phyloP scores from a whole-genome alignment of 2,888 invertebrate genomes.

The Pseudococcus viburni region DNA sequence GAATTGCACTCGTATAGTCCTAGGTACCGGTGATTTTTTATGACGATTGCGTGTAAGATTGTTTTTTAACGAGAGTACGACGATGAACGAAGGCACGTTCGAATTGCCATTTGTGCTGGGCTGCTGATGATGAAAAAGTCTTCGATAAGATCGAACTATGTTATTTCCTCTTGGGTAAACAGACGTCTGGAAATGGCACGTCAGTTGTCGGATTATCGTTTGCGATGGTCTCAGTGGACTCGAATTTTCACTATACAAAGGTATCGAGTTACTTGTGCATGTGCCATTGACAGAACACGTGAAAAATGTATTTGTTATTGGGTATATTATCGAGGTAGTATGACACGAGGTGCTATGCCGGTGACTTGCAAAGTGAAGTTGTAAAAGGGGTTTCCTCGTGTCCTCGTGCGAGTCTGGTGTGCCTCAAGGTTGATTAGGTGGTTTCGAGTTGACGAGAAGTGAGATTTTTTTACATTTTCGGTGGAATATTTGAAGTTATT shows the following conservation, averaged over 20 bases:
- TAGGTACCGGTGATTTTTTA: not conserved
- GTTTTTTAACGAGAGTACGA: conserved; percentile 8
- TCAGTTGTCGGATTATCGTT: conserved; percentile 2
- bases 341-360: too few species aligned
- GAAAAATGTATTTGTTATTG: conserved; percentile 19
- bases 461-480: too few species aligned
- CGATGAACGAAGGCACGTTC: not conserved
- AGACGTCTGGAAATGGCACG: not conserved
- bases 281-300: not conserved
- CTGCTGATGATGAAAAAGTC: not conserved
- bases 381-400: not conserved
- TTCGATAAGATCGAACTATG: not conserved
- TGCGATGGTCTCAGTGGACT: not conserved
- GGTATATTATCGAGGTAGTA: not conserved
- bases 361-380: not conserved
- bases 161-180: conserved; percentile 4
- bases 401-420: not conserved
- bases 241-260: not conserved
- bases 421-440: not conserved
- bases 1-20: not conserved
- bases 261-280: not conserved
- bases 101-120: not conserved
- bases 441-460: not conserved
- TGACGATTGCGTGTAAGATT: not conserved
- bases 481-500: too few species aligned